Evolutionary conservation across 2,888 invertebrate genomes (phyloP).

Genomic region (Polyploca ridens): DNA sequence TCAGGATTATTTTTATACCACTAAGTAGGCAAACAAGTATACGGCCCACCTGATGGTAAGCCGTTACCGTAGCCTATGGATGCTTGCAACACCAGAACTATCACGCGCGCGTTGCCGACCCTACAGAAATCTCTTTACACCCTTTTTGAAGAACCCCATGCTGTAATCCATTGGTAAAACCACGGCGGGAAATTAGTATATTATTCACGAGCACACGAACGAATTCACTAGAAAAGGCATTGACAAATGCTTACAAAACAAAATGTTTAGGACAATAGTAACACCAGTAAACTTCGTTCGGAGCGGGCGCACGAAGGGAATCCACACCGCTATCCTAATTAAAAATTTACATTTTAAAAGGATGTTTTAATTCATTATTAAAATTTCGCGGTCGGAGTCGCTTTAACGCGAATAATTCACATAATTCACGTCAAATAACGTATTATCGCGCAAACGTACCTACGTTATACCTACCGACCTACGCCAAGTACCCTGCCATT

Average conservation of each 20-base stretch:
- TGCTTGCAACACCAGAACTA: too few species aligned
- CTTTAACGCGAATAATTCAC: conserved; percentile 64
- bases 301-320: conserved; percentile 29
- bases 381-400: conserved; percentile 74
- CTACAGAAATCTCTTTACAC: too few species aligned
- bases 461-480: conserved; percentile 16
- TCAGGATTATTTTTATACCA: too few species aligned
- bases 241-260: neutral
- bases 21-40: too few species aligned
- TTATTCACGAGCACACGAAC: neutral
- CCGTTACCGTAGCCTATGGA: too few species aligned
- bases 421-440: conserved; percentile 65
- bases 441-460: conserved; percentile 36
- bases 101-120: too few species aligned
- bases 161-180: too few species aligned
- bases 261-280: neutral
- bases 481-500: conserved; percentile 40
- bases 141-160: too few species aligned
- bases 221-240: neutral
- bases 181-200: neutral
- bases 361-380: conserved; percentile 81
- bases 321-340: conserved; percentile 62
- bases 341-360: conserved; percentile 82
- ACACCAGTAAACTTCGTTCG: neutral
- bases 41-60: too few species aligned